Base-by-base conservation (phyloP, 2,888 invertebrate species). In the Apamea crenata region DNA sequence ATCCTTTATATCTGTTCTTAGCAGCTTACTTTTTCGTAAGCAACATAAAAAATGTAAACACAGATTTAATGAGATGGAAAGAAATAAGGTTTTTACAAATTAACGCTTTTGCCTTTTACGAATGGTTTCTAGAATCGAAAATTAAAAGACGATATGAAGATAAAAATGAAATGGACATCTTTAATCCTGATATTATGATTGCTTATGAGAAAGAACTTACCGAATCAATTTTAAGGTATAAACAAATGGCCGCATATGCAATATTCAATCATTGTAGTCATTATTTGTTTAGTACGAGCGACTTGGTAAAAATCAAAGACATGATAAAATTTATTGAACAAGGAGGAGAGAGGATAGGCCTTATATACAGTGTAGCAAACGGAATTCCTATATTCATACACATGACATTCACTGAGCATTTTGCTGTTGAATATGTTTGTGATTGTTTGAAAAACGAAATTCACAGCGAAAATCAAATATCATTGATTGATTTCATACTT, bases 1-100 rank as follows among this genome's bases (percentile, higher is more conserved):
- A 47, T n/a, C 86, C 89, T n/a, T 76, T 89, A 18, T 74, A 83
- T 70, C 25, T 88, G 18, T 76, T 81, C 47, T 65, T 89, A 29
- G 53, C 73, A 7, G 89, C 86, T 21, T 61, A 77, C 44, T 88
- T 85, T 63, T 70, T 88, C 3, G 32, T 44, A 59, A 80, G 70
- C n/a, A 59, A 79, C 50, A 66, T 89, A 18, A 80, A 75, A 53
- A 32, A 70, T 36, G 16, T 66, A 16, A 56, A 47, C 29, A 44
- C 56, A 80, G 29, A 61, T 29, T 61, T 61, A 61, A 61, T 61
- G 61, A 29, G 76, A 71, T 79, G 82, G 83, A 44, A 82, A 29
- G 10, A 21, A 44, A 18, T 68, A 29, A 61, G 21, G 4, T 29
- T 21, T 44, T n/a, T 86, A 63, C 63, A 84, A 2, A 18, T 71